phyloP scores from a whole-genome alignment of 2,797 vertebrate genomes.

The Chelmon rostratus region DNA sequence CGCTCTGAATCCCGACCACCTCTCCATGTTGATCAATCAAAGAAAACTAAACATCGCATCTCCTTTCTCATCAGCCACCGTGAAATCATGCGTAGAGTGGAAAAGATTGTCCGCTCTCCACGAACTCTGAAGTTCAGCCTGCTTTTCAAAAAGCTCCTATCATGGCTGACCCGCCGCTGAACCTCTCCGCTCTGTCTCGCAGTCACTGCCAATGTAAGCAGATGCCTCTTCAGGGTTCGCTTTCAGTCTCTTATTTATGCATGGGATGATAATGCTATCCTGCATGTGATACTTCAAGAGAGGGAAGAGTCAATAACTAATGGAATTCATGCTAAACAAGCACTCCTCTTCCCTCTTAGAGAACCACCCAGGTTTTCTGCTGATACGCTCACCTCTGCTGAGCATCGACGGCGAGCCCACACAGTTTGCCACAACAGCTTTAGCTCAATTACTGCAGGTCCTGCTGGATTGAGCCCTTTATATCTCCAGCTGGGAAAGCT shows the following conservation, averaged over 20 bases:
- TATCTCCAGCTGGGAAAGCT: constrained; percentile 81
- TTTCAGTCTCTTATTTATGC: constrained; percentile 73
- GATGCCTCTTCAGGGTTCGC: constrained; percentile 71
- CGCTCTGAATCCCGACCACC: constrained; percentile 47
- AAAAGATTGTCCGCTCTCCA: constrained; percentile 32
- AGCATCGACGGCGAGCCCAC: constrained; percentile 70
- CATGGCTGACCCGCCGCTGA: constrained; percentile 77
- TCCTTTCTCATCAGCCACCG: constrained; percentile 49
- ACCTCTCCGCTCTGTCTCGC: constrained; percentile 67
- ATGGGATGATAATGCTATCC: constrained; percentile 71
- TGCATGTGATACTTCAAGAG: constrained; percentile 70
- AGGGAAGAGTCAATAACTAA: constrained; percentile 67
- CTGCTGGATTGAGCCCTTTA: constrained; percentile 64
- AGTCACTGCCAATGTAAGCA: constrained; percentile 79
- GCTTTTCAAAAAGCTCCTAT: constrained; percentile 54
- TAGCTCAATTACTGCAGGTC: constrained; percentile 69
- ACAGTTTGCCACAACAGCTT: constrained; percentile 72
- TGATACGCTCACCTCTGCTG: constrained; percentile 65
- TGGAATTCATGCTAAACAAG: constrained; percentile 73
- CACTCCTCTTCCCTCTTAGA: constrained; percentile 51
- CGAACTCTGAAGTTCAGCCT: constrained; percentile 59
- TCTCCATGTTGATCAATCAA: constrained; percentile 68
- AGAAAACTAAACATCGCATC: constrained; percentile 68
- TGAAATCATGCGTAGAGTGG: constrained; percentile 59
- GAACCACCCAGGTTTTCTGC: constrained; percentile 66